A percentile compares a stretch with the other conserved stretches of the same genome.
Evolutionary conservation across 2,888 invertebrate species (phyloP).

Genomic region (Tetragonisca angustula): DNA sequence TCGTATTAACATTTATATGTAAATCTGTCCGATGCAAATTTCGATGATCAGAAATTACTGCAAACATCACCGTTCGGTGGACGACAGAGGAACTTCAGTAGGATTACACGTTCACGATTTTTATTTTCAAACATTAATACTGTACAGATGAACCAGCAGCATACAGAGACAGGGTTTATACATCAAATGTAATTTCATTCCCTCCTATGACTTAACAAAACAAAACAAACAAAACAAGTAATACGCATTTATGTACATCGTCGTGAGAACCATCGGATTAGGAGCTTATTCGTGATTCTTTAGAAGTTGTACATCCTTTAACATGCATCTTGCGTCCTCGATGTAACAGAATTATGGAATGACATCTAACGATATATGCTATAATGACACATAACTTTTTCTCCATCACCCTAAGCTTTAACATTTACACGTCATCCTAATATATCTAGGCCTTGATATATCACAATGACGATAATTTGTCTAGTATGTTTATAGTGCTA

Average conservation of each 20-base stretch:
- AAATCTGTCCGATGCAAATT: neutral
- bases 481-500: conserved; percentile 58
- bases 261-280: conserved; percentile 74
- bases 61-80: neutral
- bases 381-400: conserved; percentile 69
- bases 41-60: neutral
- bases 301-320: conserved; percentile 75
- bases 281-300: conserved; percentile 76
- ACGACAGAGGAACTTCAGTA: neutral
- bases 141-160: conserved; percentile 80
- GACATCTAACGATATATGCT: conserved; percentile 78
- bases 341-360: conserved; percentile 81
- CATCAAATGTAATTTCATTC: conserved; percentile 70
- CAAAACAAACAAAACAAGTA: conserved; percentile 60
- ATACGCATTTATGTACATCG: conserved; percentile 72
- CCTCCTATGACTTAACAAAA: conserved; percentile 59
- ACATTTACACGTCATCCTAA: conserved; percentile 63
- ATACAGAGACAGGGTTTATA: conserved; percentile 77
- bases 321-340: conserved; percentile 75
- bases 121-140: conserved; percentile 81
- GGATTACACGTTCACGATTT: conserved; percentile 22
- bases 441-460: conserved; percentile 78
- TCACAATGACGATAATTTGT: conserved; percentile 55
- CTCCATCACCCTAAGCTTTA: conserved; percentile 78
- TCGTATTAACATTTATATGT: neutral